phyloP scores from a whole-genome alignment of 2,113 vertebrate species.

The Pao palembangensis region DNA sequence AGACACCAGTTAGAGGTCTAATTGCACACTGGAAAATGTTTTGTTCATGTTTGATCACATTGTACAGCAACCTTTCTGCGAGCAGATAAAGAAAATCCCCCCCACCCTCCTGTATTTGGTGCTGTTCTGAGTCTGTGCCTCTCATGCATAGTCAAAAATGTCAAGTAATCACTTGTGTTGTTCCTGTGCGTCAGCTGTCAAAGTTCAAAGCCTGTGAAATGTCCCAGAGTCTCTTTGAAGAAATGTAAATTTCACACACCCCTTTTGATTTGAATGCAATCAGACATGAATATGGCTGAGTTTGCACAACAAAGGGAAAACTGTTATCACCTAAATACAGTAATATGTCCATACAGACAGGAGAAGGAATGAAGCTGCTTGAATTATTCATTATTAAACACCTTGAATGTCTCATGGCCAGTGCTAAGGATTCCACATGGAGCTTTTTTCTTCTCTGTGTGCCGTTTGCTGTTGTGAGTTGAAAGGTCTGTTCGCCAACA shows the following conservation, averaged over 20 bases:
- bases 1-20: too few species aligned
- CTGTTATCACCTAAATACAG: slow-evolving; percentile 46
- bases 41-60: too few species aligned
- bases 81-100: background rate
- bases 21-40: too few species aligned
- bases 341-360: slow-evolving; percentile 12
- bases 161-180: slow-evolving; percentile 48
- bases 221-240: slow-evolving; percentile 65
- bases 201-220: slow-evolving; percentile 68
- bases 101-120: slow-evolving; percentile 16
- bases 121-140: slow-evolving; percentile 25
- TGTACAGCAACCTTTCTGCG: too few species aligned
- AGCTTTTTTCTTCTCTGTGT: background rate
- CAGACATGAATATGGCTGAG: slow-evolving; percentile 48
- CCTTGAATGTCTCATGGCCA: slow-evolving; percentile 21
- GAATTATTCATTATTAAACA: slow-evolving; percentile 54
- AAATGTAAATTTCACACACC: slow-evolving; percentile 56
- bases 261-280: slow-evolving; percentile 62
- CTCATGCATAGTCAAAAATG: slow-evolving; percentile 62
- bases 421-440: slow-evolving; percentile 8
- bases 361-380: background rate
- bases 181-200: slow-evolving; percentile 62
- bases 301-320: slow-evolving; percentile 58
- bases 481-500: slow-evolving; percentile 32
- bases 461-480: slow-evolving; percentile 26